Conservation (phyloP, 2,797 vertebrate genomes). For the Coendou prehensilis region DNA sequence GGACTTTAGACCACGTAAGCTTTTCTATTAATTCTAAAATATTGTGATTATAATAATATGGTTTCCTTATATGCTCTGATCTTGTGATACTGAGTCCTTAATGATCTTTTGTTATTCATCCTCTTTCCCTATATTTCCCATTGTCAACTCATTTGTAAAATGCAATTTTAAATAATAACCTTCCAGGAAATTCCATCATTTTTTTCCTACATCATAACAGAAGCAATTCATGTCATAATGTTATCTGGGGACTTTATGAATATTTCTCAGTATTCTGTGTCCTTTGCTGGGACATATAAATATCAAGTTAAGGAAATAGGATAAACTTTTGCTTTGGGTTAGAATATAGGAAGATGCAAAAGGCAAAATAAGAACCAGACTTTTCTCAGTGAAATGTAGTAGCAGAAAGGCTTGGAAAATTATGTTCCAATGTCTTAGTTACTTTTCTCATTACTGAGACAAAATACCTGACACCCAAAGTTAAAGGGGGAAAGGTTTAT, state of each 20-base stretch:
- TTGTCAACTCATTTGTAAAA: constrained; percentile 46
- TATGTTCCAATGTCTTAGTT: background rate
- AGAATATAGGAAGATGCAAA: background rate
- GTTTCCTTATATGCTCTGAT: background rate
- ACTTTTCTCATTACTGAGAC: background rate
- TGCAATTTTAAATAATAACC: background rate
- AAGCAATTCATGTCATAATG: background rate
- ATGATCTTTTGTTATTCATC: background rate
- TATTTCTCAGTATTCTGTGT: background rate
- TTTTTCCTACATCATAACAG: constrained; percentile 24
- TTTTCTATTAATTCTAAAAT: constrained; percentile 9
- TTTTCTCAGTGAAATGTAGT: background rate
- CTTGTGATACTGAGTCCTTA: background rate
- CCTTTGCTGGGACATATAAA: background rate
- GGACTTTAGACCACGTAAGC: background rate
- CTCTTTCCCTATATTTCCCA: background rate
- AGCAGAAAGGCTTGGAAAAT: background rate
- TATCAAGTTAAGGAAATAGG: background rate
- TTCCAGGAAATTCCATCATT: constrained; percentile 18
- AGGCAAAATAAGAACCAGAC: background rate
- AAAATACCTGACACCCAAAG: background rate
- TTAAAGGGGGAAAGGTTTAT: background rate
- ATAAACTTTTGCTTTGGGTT: constrained; percentile 35
- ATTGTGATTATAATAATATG: background rate
- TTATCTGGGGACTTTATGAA: constrained; percentile 20